Conservation (phyloP, 1,140 invertebrate species). For the Aplysia californica region DNA sequence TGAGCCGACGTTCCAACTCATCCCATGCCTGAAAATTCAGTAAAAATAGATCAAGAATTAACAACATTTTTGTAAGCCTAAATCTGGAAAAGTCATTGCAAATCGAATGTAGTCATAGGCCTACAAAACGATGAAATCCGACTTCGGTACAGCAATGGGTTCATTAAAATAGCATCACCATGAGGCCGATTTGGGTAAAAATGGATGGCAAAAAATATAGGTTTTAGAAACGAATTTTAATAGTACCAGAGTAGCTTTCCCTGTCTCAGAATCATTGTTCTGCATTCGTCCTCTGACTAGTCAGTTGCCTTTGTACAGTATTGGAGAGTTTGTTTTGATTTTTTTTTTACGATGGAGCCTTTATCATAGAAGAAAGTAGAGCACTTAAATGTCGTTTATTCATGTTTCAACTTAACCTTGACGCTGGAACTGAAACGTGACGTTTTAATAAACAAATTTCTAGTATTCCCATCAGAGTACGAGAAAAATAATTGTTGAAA, state of each 20-base stretch:
- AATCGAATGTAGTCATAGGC: background rate
- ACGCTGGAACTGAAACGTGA: background rate
- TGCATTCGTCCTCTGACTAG: too few species aligned
- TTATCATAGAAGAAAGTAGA: background rate
- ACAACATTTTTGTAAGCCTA: background rate
- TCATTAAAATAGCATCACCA: background rate
- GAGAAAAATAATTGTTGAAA: background rate
- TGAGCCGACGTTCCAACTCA: constrained; percentile 41
- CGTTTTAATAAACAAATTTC: background rate
- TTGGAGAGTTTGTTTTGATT: too few species aligned
- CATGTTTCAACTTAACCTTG: background rate
- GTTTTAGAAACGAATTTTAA: too few species aligned
- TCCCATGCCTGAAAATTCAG: constrained; percentile 37
- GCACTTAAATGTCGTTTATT: background rate
- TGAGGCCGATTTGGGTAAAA: background rate
- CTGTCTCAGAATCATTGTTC: too few species aligned
- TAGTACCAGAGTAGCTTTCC: too few species aligned
- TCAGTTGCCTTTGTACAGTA: too few species aligned
- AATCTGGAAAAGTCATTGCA: background rate
- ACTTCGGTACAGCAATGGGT: background rate
- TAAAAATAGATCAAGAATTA: background rate
- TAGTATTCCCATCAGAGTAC: background rate
- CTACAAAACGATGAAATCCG: background rate
- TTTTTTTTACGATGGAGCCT: too few species aligned
- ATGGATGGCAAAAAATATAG: background rate